phyloP scores from a whole-genome alignment of 1,140 invertebrate species.

The Pogonomyrmex californicus region DNA sequence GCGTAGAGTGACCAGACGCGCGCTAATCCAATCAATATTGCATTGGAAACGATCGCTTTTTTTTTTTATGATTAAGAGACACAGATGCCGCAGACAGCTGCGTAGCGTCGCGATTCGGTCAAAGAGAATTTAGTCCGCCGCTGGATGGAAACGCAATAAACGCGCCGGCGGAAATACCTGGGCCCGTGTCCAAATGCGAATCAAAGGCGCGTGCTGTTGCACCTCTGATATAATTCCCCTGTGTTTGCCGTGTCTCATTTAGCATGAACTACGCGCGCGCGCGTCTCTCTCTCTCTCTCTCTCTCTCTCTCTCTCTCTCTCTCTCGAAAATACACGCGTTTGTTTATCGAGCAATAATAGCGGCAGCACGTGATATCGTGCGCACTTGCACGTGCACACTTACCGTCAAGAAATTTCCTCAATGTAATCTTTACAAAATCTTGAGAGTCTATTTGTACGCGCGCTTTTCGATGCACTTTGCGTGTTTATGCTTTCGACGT shows the following conservation, averaged over 20 bases:
- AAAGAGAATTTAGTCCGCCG: slow-evolving; percentile 26
- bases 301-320: not conserved
- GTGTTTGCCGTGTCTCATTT: slow-evolving; percentile 42
- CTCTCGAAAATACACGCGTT: slow-evolving; percentile 48
- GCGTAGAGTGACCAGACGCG: not conserved
- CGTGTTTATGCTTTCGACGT: not conserved
- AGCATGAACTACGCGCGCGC: not conserved
- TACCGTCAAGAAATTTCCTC: slow-evolving; percentile 28
- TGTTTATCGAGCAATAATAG: slow-evolving; percentile 61
- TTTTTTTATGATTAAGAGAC: slow-evolving; percentile 19
- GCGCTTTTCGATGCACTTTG: not conserved
- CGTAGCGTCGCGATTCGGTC: slow-evolving; percentile 15
- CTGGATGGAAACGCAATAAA: slow-evolving; percentile 41
- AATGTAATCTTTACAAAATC: slow-evolving; percentile 14
- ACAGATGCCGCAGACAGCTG: slow-evolving; percentile 16
- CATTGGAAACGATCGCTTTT: slow-evolving; percentile 25
- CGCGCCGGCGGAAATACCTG: slow-evolving; percentile 53
- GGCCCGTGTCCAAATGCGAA: slow-evolving; percentile 59
- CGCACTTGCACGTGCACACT: slow-evolving; percentile 31
- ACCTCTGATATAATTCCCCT: slow-evolving; percentile 37
- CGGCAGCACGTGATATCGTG: slow-evolving; percentile 35
- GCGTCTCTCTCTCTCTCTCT: not conserved
- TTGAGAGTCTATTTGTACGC: not conserved
- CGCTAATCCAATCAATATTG: not conserved
- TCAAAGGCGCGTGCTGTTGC: slow-evolving; percentile 34